Base-by-base conservation (phyloP, 2,113 vertebrate genomes). In the Calcarius ornatus region DNA sequence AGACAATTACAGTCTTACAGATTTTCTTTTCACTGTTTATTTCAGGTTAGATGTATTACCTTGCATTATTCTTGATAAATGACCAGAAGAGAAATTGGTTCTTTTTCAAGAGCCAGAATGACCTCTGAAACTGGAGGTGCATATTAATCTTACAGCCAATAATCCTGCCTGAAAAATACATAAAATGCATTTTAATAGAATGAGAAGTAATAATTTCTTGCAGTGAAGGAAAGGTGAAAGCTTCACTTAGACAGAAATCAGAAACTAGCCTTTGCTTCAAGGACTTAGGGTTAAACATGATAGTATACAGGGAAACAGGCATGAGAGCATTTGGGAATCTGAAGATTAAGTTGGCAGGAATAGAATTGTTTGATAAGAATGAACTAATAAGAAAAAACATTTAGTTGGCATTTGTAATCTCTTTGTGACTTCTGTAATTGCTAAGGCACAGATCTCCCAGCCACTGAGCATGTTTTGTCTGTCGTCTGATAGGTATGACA, bases 61-160 rank as follows among this genome's bases (percentile, higher is more conserved):
- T 91, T 92, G 53, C 43, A 42, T 65, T 81, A 80, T 73, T 92
- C 48, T 84, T 76, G 57, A 72, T 40, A 42, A 65, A 90, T 53
- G 35, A 84, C 68, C 38, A 53, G 81, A 88, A 81, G 28, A 90
- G 35, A 63, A 95, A 84, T 48, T 35, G 8, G 40, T 68, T 83
- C 51, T 88, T 94, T 91, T 90, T 81, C 88, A 43, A 81, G 22
- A 95, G 40, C 9, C 37, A 37, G 15, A 33, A 8, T 89, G 81
- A 76, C 80, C 91, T 93, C 82, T 95, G 85, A 78, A 86, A 45
- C 53, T 75, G 42, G 30, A 66, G 63, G 73, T 78, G 37, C 24
- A 37, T 95, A 92, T 95, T 96, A 96, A 94, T 90, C 85, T 94
- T 88, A 45, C 24, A 93, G 51, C 23, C 31, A 95, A 90, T 88